phyloP scores from a whole-genome alignment of 2,113 vertebrate genomes.

The Forbesichthys papilliferus region DNA sequence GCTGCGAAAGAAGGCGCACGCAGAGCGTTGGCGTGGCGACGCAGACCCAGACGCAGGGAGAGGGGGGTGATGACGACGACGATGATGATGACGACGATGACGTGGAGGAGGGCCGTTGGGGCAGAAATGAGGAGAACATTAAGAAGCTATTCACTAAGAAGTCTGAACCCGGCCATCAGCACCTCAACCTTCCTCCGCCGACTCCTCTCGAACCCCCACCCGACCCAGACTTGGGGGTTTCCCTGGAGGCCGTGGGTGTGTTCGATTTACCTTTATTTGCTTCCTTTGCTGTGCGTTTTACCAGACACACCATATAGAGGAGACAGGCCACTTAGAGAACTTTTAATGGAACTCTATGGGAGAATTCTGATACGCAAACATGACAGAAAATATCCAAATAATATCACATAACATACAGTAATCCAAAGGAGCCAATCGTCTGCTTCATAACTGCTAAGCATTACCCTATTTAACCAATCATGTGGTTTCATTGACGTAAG shows the following conservation, averaged over 20 bases:
- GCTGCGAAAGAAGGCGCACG: constrained; percentile 57
- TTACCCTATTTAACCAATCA: too few species aligned
- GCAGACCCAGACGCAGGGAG: constrained; percentile 52
- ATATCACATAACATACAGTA: too few species aligned
- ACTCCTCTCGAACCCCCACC: neutral
- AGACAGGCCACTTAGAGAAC: too few species aligned
- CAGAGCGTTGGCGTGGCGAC: constrained; percentile 70
- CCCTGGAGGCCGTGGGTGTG: constrained; percentile 46
- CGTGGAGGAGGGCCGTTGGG: constrained; percentile 8
- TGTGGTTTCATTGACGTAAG: too few species aligned
- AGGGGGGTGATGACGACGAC: constrained; percentile 22
- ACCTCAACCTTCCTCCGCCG: constrained; percentile 18
- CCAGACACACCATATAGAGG: too few species aligned
- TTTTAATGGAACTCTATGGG: too few species aligned
- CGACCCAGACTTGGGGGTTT: neutral
- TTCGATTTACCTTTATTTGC: neutral
- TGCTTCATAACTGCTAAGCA: too few species aligned
- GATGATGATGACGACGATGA: constrained; percentile 22
- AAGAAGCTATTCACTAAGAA: constrained; percentile 1
- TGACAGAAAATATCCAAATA: too few species aligned
- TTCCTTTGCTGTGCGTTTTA: too few species aligned
- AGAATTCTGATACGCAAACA: too few species aligned
- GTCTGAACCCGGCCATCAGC: constrained; percentile 17
- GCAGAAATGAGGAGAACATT: constrained; percentile 13
- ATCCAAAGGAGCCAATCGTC: too few species aligned